phyloP scores from a whole-genome alignment of 1,140 invertebrate species.

The Listronotus bonariensis region DNA sequence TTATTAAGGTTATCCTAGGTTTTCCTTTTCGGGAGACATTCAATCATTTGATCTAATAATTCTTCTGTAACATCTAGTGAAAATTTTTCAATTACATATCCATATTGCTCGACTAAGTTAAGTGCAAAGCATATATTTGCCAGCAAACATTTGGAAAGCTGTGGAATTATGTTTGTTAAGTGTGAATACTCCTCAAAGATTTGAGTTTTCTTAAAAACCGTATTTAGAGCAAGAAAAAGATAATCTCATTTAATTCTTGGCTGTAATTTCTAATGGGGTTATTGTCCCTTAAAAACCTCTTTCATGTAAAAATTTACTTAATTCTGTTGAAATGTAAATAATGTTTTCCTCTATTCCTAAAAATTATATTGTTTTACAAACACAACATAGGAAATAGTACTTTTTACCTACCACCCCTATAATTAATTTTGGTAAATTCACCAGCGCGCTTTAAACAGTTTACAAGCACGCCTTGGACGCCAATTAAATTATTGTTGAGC shows the following conservation, averaged over 20 bases:
- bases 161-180: conserved; percentile 47
- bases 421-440: conserved; percentile 46
- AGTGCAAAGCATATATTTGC: conserved; percentile 43
- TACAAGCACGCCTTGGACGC: conserved; percentile 45
- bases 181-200: conserved; percentile 44
- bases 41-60: conserved; percentile 46
- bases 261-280: conserved; percentile 26
- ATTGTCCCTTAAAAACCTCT: conserved; percentile 36
- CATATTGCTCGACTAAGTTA: conserved; percentile 41
- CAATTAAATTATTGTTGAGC: conserved; percentile 46
- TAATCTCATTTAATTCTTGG: conserved; percentile 41
- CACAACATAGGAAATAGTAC: conserved; percentile 13
- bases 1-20: conserved; percentile 33
- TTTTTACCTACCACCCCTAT: conserved; percentile 44
- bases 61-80: conserved; percentile 40
- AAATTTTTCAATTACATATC: conserved; percentile 39
- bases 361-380: conserved; percentile 26
- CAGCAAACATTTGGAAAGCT: conserved; percentile 48
- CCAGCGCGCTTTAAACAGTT: conserved; percentile 39
- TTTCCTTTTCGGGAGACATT: conserved; percentile 40
- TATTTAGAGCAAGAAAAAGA: conserved; percentile 49
- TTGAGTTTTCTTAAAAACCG: conserved; percentile 40
- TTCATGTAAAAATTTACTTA: conserved; percentile 39
- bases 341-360: conserved; percentile 49
- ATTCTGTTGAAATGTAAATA: conserved; percentile 34